Evolutionary conservation across 2,888 invertebrate species (phyloP).

Genomic region (Belgica antarctica): DNA sequence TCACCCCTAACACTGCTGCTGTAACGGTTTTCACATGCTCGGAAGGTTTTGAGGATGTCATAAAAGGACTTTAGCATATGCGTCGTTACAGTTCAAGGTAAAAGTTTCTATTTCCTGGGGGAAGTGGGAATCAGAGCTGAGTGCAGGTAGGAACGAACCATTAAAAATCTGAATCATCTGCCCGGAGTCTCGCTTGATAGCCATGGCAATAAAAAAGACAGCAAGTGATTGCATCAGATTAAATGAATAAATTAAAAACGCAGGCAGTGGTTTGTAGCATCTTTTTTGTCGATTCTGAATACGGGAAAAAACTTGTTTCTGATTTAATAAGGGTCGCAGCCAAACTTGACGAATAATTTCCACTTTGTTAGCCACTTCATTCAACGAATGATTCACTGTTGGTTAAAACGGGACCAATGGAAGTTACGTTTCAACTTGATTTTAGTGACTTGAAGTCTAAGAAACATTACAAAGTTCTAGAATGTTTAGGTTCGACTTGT

Average conservation of each 20-base stretch:
- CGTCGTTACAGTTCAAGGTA: background rate
- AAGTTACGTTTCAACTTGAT: no score
- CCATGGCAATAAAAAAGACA: background rate
- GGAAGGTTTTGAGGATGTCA: background rate
- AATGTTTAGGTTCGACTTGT: no score
- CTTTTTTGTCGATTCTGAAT: background rate
- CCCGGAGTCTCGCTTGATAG: background rate
- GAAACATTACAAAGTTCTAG: conserved; percentile 14
- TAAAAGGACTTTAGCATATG: conserved; percentile 22
- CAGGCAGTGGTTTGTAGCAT: background rate
- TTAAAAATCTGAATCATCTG: conserved; percentile 11
- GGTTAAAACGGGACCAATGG: no score
- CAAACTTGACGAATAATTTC: conserved; percentile 34
- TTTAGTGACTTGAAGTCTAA: no score
- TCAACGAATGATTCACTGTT: background rate
- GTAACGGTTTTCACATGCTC: conserved; percentile 24
- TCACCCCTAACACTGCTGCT: background rate
- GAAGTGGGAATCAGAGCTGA: background rate
- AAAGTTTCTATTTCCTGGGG: background rate
- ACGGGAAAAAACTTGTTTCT: background rate
- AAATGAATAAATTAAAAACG: conserved; percentile 4
- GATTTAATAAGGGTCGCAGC: background rate
- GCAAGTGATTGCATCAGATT: background rate
- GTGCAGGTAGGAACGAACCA: background rate
- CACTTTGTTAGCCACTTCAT: conserved; percentile 30